Evolutionary conservation across 2,113 vertebrate species (phyloP).

Genomic region (Caranx melampygus): DNA sequence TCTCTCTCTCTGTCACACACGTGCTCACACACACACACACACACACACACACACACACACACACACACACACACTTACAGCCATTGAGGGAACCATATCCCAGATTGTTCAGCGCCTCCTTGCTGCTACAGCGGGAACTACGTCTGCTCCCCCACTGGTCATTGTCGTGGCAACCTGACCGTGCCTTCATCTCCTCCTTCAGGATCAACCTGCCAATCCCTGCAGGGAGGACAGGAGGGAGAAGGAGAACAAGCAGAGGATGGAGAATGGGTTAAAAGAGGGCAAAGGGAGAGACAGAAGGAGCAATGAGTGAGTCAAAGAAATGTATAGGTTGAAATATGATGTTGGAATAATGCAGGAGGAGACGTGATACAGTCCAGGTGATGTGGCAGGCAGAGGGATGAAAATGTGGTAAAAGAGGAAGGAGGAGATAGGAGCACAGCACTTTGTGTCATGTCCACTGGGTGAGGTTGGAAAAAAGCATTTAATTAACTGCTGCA

Average conservation of each 20-base stretch:
- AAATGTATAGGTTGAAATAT: slow-evolving; percentile 22
- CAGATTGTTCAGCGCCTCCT: slow-evolving; percentile 89
- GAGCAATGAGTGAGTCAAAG: slow-evolving; percentile 25
- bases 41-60: too few species aligned
- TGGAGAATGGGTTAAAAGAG: slow-evolving; percentile 6
- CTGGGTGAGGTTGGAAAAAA: slow-evolving; percentile 20
- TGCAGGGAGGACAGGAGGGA: slow-evolving; percentile 68
- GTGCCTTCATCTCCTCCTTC: slow-evolving; percentile 98
- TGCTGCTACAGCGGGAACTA: slow-evolving; percentile 91
- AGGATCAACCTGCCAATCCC: slow-evolving; percentile 95
- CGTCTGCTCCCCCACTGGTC: slow-evolving; percentile 93
- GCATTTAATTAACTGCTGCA: slow-evolving; percentile 57
- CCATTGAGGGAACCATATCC: slow-evolving; percentile 92
- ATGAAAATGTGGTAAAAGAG: slow-evolving; percentile 15
- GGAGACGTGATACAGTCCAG: not conserved
- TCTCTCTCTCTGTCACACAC: too few species aligned
- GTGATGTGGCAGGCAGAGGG: not conserved
- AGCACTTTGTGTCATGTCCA: slow-evolving; percentile 26
- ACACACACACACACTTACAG: slow-evolving; percentile 71
- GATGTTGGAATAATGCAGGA: slow-evolving; percentile 13
- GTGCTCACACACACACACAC: too few species aligned
- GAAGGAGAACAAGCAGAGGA: not conserved
- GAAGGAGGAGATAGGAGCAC: not conserved
- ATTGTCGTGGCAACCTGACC: slow-evolving; percentile 89
- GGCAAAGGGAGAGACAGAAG: slow-evolving; percentile 15